These are phyloP conservation scores for Oryctolagus cuniculus DNA, from an alignment of 2,113 vertebrate genomes.

Conservation along the genomic window DNA sequence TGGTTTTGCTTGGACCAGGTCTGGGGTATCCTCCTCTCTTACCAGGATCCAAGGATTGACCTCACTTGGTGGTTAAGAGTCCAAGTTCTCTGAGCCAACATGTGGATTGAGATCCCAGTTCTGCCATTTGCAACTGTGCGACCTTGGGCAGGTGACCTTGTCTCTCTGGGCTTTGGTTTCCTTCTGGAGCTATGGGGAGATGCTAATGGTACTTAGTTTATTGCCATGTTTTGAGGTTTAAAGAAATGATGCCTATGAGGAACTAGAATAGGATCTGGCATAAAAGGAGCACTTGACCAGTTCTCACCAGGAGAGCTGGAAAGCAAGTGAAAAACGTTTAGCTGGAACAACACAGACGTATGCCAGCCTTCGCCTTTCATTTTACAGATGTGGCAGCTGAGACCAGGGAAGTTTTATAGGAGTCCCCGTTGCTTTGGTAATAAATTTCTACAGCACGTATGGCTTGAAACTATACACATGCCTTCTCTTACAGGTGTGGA, in stretches of 20 bases:
- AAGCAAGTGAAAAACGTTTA: neutral
- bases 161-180: neutral
- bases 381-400: neutral
- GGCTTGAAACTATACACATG: neutral
- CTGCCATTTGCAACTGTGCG: neutral
- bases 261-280: neutral
- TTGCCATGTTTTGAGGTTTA: neutral
- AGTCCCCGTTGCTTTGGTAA: neutral
- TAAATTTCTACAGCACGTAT: neutral
- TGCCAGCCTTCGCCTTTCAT: neutral
- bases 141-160: neutral
- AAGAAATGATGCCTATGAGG: neutral
- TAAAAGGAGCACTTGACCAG: neutral
- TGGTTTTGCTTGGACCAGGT: neutral
- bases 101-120: neutral
- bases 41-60: neutral
- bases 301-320: neutral
- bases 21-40: neutral
- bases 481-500: neutral
- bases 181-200: constrained; percentile 3
- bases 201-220: neutral
- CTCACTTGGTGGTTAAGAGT: neutral
- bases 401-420: neutral
- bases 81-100: neutral
- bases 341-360: neutral